A percentile compares a stretch with the other conserved stretches of the same genome.
These are phyloP conservation scores for Vulpes ferrilata DNA, from an alignment of 2,113 vertebrate species.

Conservation along the genomic window DNA sequence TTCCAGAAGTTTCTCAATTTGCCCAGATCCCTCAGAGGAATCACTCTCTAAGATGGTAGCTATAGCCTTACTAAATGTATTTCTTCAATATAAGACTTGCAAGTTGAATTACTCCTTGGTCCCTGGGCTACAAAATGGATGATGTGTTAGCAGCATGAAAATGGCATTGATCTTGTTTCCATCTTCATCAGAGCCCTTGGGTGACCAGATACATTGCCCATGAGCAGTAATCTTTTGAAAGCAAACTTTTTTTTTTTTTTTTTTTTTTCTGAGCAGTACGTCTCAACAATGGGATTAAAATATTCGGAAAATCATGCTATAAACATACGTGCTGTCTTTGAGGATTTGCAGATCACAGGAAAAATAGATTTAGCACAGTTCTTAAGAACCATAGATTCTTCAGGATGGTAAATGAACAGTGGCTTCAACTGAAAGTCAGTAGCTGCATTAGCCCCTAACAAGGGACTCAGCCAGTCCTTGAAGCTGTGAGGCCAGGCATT, in stretches of 20 bases:
- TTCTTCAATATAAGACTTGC: not conserved
- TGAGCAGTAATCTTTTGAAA: not conserved
- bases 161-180: not conserved
- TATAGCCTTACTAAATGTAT: not conserved
- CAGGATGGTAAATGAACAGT: not conserved
- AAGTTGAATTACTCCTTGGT: not conserved
- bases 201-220: too few relatives aligned
- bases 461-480: not conserved
- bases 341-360: not conserved
- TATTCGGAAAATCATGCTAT: not conserved
- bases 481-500: not conserved
- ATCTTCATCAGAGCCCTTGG: not conserved
- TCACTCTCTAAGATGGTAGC: not conserved
- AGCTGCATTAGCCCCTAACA: not conserved
- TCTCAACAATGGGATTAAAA: not conserved
- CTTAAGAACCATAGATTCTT: not conserved
- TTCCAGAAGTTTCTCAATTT: not conserved
- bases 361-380: not conserved
- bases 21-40: not conserved
- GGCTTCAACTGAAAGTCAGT: not conserved
- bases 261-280: not conserved
- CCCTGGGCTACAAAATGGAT: not conserved
- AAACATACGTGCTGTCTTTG: not conserved
- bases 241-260: not conserved
- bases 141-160: not conserved